Conservation (phyloP, 2,797 vertebrate genomes). For the Alca torda region DNA sequence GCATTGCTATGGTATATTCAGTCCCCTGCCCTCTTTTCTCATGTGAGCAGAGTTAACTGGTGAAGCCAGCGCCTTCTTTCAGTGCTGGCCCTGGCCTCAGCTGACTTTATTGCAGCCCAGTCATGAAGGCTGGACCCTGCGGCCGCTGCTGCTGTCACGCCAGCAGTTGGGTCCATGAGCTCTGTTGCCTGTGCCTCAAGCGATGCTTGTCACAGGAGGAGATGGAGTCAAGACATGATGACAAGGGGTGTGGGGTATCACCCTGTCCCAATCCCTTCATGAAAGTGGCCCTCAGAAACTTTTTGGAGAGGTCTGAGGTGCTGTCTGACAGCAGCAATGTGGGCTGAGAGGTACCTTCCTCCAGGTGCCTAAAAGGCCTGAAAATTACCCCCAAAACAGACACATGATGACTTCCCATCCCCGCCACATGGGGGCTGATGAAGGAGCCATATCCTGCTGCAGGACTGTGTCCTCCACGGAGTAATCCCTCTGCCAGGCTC, state of each 20-base stretch:
- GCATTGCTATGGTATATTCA: neutral
- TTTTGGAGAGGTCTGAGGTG: neutral
- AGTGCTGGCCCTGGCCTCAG: neutral
- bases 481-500: neutral
- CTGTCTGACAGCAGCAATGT: neutral
- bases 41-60: neutral
- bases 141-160: neutral
- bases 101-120: neutral
- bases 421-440: neutral
- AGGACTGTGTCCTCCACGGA: neutral
- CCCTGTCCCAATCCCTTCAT: neutral
- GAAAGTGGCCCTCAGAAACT: neutral
- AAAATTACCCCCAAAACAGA: neutral
- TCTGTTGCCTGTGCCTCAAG: rapidly evolving
- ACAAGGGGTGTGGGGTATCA: neutral
- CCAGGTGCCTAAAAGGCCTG: neutral
- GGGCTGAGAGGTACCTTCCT: neutral
- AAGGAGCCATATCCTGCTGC: neutral
- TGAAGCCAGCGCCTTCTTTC: neutral
- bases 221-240: neutral
- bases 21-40: neutral
- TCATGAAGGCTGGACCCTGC: rapidly evolving
- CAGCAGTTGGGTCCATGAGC: neutral
- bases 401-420: neutral
- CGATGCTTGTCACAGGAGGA: neutral